Percentiles rank a stretch among this genome's conserved stretches.
phyloP scores from a whole-genome alignment of 2,113 vertebrate genomes.

The Deroptyus accipitrinus region DNA sequence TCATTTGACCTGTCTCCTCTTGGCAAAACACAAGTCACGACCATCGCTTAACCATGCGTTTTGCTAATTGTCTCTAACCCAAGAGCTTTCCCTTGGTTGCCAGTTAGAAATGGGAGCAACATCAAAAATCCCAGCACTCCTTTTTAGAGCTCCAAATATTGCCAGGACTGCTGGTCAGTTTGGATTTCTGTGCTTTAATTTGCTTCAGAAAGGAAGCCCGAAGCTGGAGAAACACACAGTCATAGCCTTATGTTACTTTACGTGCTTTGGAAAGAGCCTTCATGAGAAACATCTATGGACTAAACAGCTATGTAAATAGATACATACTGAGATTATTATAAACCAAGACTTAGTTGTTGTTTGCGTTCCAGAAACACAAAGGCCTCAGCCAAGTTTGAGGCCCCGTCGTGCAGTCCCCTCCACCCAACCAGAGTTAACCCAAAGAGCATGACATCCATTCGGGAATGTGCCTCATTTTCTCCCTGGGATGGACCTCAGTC shows the following conservation, averaged over 20 bases:
- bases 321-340: not conserved
- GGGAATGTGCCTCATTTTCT: not conserved
- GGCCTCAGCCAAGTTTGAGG: constrained; percentile 5
- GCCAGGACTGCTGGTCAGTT: not conserved
- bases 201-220: not conserved
- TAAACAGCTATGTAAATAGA: constrained; percentile 52
- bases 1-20: not conserved
- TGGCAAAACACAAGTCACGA: not conserved
- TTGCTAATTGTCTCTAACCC: not conserved
- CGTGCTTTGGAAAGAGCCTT: not conserved
- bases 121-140: not conserved
- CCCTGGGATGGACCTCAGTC: not conserved
- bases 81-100: not conserved
- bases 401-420: not conserved
- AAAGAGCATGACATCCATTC: not conserved
- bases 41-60: not conserved
- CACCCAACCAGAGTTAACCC: not conserved
- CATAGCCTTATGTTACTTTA: not conserved
- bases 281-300: not conserved
- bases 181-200: not conserved
- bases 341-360: not conserved
- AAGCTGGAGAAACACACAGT: not conserved
- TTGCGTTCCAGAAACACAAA: constrained; percentile 7
- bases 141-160: not conserved
- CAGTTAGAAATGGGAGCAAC: not conserved